Conservation (phyloP, 2,888 invertebrate species). For the Incurvaria masculella region DNA sequence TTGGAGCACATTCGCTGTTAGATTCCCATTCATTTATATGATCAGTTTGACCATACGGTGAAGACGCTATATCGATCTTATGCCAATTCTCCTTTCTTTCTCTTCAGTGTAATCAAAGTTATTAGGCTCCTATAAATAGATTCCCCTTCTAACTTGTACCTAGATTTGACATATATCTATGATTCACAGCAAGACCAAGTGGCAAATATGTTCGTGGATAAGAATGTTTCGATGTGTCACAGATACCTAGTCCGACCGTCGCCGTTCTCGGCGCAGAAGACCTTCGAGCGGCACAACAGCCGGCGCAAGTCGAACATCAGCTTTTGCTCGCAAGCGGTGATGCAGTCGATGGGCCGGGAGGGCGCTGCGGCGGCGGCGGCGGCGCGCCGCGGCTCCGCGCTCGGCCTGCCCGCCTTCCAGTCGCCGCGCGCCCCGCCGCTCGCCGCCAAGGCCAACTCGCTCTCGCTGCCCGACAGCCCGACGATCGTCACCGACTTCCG, state of each 20-base stretch:
- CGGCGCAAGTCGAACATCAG: constrained; percentile 88
- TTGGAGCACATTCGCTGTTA: too few species aligned
- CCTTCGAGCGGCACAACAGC: constrained; percentile 89
- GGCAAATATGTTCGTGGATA: too few species aligned
- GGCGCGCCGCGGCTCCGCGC: constrained; percentile 68
- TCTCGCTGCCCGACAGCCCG: constrained; percentile 86
- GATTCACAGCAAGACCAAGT: too few species aligned
- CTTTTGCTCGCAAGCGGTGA: constrained; percentile 78
- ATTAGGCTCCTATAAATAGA: too few species aligned
- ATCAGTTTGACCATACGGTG: too few species aligned
- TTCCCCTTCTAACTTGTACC: too few species aligned
- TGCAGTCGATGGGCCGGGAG: constrained; percentile 37
- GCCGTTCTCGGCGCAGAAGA: constrained; percentile 93
- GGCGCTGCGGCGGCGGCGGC: constrained; percentile 39
- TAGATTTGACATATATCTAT: too few species aligned
- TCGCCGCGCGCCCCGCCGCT: constrained; percentile 71
- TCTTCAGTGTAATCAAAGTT: too few species aligned
- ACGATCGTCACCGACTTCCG: constrained; percentile 76
- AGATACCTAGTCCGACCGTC: constrained; percentile 92
- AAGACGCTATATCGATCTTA: too few species aligned
- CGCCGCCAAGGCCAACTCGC: constrained; percentile 82
- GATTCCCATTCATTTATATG: too few species aligned
- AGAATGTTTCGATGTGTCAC: constrained; percentile 21
- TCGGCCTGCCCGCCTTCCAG: constrained; percentile 62
- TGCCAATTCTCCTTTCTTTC: too few species aligned